Conservation (phyloP, 2,113 vertebrate species). For the Cyprinodon brontotheroides region DNA sequence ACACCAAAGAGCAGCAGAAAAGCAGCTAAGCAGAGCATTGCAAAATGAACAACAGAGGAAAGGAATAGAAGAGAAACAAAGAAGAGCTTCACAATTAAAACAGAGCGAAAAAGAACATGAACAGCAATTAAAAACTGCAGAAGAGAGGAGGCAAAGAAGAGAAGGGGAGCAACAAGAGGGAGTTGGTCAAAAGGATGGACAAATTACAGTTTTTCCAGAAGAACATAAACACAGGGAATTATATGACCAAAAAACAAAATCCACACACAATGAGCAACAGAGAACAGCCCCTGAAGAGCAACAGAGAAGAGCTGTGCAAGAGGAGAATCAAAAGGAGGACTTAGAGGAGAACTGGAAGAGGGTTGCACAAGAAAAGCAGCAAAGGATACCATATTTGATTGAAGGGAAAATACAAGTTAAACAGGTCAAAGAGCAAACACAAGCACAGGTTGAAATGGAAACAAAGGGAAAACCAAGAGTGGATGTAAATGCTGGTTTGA, state of each 20-base stretch:
- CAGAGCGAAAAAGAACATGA: not conserved
- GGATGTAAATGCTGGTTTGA: not conserved
- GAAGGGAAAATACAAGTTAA: conserved; percentile 41
- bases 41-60: not conserved
- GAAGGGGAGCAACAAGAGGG: conserved; percentile 4
- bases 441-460: conserved; percentile 12
- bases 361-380: conserved; percentile 16
- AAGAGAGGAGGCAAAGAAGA: not conserved
- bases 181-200: not conserved
- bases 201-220: not conserved
- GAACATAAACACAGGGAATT: conserved; percentile 2
- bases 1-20: not conserved
- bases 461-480: conserved; percentile 24
- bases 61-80: not conserved
- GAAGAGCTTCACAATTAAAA: not conserved
- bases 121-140: not conserved
- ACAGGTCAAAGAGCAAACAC: conserved; percentile 30
- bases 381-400: conserved; percentile 1
- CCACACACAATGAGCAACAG: not conserved
- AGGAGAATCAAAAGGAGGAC: not conserved
- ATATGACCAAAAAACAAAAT: not conserved
- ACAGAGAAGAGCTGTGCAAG: not conserved
- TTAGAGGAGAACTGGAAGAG: not conserved
- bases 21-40: not conserved
- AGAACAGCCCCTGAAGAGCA: conserved; percentile 10